Evolutionary conservation across 2,113 vertebrate species (phyloP).

Genomic region (Podiceps cristatus): DNA sequence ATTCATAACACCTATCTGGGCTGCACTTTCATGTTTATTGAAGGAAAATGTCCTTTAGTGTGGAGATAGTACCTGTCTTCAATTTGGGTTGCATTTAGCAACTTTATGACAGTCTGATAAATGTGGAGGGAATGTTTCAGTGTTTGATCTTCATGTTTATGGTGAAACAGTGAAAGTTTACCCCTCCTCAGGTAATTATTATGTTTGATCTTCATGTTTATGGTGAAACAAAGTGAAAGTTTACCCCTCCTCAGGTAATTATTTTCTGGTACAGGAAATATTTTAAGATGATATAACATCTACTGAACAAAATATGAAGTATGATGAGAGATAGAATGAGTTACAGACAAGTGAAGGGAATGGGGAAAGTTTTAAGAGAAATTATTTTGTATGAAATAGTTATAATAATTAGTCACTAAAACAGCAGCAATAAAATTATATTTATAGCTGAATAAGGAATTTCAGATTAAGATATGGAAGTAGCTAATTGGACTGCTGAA

Average conservation of each 20-base stretch:
- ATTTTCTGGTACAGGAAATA: background rate
- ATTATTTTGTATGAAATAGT: conserved; percentile 44
- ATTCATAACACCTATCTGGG: background rate
- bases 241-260: background rate
- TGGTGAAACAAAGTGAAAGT: background rate
- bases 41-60: background rate
- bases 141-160: background rate
- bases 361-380: conserved; percentile 28
- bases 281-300: background rate
- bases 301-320: background rate
- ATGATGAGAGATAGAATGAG: background rate
- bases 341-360: conserved; percentile 31
- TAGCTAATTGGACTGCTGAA: conserved; percentile 59
- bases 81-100: background rate
- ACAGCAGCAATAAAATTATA: conserved; percentile 53
- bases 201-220: background rate
- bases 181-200: background rate
- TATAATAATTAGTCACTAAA: conserved; percentile 65
- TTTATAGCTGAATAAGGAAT: conserved; percentile 61
- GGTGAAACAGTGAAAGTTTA: background rate
- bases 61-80: background rate
- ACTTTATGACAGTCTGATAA: background rate
- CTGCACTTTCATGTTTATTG: background rate
- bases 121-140: background rate
- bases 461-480: conserved; percentile 59